Percentiles rank a stretch among this genome's conserved stretches.
Conservation (phyloP, 2,797 vertebrate genomes). For the Melanotaenia nigrans region DNA sequence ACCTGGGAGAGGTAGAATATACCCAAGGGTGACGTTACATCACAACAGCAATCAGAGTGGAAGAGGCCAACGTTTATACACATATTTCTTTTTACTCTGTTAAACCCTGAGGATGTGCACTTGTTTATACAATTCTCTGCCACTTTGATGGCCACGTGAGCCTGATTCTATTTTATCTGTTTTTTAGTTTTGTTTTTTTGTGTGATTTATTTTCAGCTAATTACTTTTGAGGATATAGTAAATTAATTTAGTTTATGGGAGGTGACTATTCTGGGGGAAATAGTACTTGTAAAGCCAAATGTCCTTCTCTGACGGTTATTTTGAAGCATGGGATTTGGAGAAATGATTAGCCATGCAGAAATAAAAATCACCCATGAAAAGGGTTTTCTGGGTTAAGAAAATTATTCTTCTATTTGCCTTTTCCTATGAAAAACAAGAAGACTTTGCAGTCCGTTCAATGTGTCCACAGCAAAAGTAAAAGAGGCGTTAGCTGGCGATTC, state of each 20-base stretch:
- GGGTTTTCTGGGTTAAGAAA: background rate
- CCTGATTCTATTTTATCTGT: constrained; percentile 25
- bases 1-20: constrained; percentile 33
- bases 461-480: no score
- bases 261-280: constrained; percentile 19
- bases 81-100: constrained; percentile 31
- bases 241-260: constrained; percentile 30
- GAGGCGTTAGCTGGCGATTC: background rate
- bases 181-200: background rate
- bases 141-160: constrained; percentile 46
- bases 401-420: background rate
- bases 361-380: constrained; percentile 14
- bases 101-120: constrained; percentile 36
- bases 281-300: constrained; percentile 39
- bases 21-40: constrained; percentile 41
- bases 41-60: constrained; percentile 29
- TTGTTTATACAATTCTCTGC: constrained; percentile 53
- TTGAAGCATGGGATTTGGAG: background rate
- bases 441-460: background rate
- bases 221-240: constrained; percentile 21
- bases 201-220: constrained; percentile 8
- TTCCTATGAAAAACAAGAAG: background rate
- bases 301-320: constrained; percentile 9
- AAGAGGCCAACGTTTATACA: constrained; percentile 1
- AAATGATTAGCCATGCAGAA: constrained; percentile 5